Percentiles rank a stretch among this genome's conserved stretches.
Evolutionary conservation across 2,113 vertebrate species (phyloP).

Genomic region (Tyrannus savana): DNA sequence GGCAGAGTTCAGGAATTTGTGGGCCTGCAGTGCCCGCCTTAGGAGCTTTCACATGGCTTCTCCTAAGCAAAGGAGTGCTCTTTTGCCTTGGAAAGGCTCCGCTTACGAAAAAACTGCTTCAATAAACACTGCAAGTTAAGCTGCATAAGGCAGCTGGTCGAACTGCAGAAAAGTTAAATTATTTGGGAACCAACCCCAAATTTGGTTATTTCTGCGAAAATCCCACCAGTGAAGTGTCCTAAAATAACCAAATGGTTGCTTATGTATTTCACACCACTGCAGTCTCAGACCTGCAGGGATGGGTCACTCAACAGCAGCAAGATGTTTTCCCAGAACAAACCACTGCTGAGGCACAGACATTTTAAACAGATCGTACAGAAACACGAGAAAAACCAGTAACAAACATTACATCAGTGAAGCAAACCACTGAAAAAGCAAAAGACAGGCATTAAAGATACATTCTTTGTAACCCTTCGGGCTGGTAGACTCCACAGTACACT

Average conservation of each 20-base stretch:
- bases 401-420: not conserved
- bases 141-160: accelerated
- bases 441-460: not conserved
- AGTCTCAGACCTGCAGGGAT: not conserved
- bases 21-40: not conserved
- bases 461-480: not conserved
- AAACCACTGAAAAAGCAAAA: not conserved
- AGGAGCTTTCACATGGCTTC: not conserved
- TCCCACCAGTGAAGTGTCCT: not conserved
- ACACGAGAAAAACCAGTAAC: not conserved
- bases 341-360: not conserved
- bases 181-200: not conserved
- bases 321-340: not conserved
- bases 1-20: not conserved
- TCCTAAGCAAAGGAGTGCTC: not conserved
- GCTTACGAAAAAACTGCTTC: not conserved
- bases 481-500: not conserved
- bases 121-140: not conserved
- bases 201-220: not conserved
- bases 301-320: not conserved
- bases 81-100: accelerated
- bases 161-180: not conserved
- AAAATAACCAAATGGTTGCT: not conserved
- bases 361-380: not conserved
- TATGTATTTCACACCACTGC: not conserved